Evolutionary conservation across 1,140 invertebrate genomes (phyloP), one percentile per base, ranked within the genome.

Genomic region (Uloborus diversus): DNA sequence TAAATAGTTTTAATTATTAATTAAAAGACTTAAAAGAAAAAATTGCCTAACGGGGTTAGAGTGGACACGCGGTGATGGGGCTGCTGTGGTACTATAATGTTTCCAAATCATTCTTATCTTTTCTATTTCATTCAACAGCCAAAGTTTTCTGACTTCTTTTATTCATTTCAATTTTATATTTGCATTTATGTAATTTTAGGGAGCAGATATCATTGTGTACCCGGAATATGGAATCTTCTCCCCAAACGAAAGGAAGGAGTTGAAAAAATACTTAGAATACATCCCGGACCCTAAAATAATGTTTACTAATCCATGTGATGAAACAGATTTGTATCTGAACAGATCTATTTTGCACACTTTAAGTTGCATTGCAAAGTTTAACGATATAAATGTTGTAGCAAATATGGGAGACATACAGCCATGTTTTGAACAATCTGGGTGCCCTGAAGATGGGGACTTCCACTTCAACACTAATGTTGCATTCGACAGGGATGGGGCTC

Each of bases 201-300:
- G 87, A 61, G 90, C 89, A 0, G 91, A 95, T 80, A 94, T 96
- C 17, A 88, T 96, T 4, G 92, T 96, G 1, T 96, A 96, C 84
- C 94, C 94, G 0, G 94, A 96, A 86, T 88, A 90, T 83, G 91
- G 91, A 17, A 30, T 84, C 7, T 27, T 66, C 30, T 57, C 70
- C 32, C 30, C 23, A 5, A 1, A 7, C 2, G 14, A 13, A 11
- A 28, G 78, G 17, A 13, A 7, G 4, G 14, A 64, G 27, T 14
- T 65, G 11, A 27, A 20, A 33, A 23, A 51, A 33, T 32, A 20
- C 20, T n/a, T 53, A n/a, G 71, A 75, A 23, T 11, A 30, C 3
- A 56, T 81, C 47, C 81, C 81, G 2, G 65, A 81, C 20, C 61
- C 61, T 3, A 28, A 17, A 0, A 5, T 69, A 57, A 20, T 14